These are phyloP conservation scores for Mus spicilegus DNA, from an alignment of 2,113 vertebrate species.

Conservation along the genomic window DNA sequence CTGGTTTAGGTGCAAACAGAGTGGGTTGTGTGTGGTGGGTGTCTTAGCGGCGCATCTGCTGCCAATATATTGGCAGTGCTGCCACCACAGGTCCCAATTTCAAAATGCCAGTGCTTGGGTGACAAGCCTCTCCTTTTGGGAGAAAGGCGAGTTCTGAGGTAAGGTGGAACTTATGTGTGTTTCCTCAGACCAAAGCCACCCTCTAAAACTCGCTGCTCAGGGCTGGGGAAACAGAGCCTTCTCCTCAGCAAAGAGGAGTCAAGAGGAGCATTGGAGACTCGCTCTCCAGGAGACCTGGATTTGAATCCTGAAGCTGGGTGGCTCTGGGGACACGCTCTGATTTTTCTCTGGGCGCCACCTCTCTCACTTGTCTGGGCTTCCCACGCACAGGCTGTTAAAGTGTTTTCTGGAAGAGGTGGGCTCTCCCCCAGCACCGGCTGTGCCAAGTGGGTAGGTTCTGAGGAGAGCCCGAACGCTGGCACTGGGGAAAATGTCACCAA, in stretches of 20 bases:
- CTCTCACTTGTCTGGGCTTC: not conserved
- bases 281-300: not conserved
- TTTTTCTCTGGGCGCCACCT: not conserved
- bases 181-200: not conserved
- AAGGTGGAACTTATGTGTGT: not conserved
- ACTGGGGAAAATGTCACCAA: not conserved
- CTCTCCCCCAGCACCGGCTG: not conserved
- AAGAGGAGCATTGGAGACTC: not conserved
- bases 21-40: constrained; percentile 54
- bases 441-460: not conserved
- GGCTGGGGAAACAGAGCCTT: not conserved
- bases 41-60: constrained; percentile 4
- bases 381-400: not conserved
- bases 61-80: not conserved
- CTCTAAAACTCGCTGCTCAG: not conserved
- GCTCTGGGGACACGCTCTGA: not conserved
- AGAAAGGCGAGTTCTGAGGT: not conserved
- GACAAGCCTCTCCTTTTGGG: not conserved
- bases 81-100: not conserved
- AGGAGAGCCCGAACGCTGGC: not conserved
- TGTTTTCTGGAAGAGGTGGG: not conserved
- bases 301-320: not conserved
- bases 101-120: not conserved
- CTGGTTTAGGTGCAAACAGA: not conserved
- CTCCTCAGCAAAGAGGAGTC: rapidly evolving